Evolutionary conservation across 2,888 invertebrate species (phyloP).

Genomic region (Apomyelois bistriatella): DNA sequence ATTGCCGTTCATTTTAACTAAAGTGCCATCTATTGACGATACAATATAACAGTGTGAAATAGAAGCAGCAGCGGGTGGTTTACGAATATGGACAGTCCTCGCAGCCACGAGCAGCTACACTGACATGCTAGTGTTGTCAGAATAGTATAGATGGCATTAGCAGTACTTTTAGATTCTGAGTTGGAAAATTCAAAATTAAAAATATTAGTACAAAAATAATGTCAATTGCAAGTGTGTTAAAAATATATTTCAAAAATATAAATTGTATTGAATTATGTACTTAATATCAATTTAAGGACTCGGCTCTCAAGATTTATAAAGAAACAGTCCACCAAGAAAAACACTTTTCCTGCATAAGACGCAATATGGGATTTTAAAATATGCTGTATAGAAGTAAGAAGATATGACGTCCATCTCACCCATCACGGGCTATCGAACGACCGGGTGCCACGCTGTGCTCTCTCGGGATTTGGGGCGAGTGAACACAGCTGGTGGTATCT

Average conservation of each 20-base stretch:
- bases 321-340: too few species aligned
- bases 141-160: slow-evolving; percentile 25
- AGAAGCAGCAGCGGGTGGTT: slow-evolving; percentile 11
- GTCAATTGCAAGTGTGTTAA: too few species aligned
- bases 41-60: background rate
- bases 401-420: too few species aligned
- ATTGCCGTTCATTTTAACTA: background rate
- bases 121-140: slow-evolving; percentile 12
- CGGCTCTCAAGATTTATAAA: too few species aligned
- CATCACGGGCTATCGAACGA: slow-evolving; percentile 79
- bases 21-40: background rate
- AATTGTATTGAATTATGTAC: too few species aligned
- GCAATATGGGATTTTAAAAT: background rate
- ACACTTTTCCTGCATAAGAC: too few species aligned
- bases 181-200: too few species aligned
- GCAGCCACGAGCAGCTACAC: too few species aligned
- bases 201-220: too few species aligned
- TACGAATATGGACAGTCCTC: background rate
- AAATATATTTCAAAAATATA: too few species aligned
- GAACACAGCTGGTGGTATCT: slow-evolving; percentile 99
- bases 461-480: slow-evolving; percentile 88
- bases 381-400: too few species aligned
- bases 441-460: slow-evolving; percentile 99
- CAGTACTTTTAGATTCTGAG: background rate
- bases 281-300: too few species aligned